Evolutionary conservation across 2,113 vertebrate species (phyloP).

Genomic region (Indri indri): DNA sequence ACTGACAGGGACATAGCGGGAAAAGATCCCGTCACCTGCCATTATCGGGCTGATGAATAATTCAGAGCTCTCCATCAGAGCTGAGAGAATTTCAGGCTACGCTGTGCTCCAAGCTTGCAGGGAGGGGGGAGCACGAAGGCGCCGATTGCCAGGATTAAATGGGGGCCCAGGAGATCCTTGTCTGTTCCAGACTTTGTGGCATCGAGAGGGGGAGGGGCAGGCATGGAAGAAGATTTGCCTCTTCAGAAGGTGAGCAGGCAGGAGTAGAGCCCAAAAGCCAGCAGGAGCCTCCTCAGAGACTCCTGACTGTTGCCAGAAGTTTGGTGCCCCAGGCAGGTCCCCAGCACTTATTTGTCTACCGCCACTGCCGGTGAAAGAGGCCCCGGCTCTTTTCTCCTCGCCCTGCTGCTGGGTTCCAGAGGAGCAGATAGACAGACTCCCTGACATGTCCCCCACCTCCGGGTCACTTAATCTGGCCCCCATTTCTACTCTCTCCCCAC

Average conservation of each 20-base stretch:
- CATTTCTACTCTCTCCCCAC: background rate
- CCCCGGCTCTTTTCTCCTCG: background rate
- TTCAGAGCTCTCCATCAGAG: constrained; percentile 84
- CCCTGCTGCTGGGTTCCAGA: background rate
- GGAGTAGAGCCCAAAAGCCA: background rate
- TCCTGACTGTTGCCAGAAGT: background rate
- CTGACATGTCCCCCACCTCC: background rate
- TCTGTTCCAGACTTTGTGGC: background rate
- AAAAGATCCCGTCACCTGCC: constrained; percentile 88
- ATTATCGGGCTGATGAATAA: constrained; percentile 87
- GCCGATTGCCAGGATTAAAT: constrained; percentile 72
- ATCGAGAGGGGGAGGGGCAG: accelerated
- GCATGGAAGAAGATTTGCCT: background rate
- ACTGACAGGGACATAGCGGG: constrained; percentile 83
- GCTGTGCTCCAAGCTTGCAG: background rate
- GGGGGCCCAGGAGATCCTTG: background rate
- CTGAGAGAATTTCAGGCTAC: constrained; percentile 75
- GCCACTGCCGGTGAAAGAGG: background rate
- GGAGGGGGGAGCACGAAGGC: constrained; percentile 50
- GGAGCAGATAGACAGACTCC: background rate
- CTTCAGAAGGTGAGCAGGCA: background rate
- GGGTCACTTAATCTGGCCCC: background rate
- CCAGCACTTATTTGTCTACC: accelerated
- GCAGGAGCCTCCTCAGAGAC: background rate
- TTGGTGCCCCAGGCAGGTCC: background rate